These are phyloP conservation scores for Dioctria linearis DNA, from an alignment of 2,888 invertebrate genomes.

Conservation along the genomic window DNA sequence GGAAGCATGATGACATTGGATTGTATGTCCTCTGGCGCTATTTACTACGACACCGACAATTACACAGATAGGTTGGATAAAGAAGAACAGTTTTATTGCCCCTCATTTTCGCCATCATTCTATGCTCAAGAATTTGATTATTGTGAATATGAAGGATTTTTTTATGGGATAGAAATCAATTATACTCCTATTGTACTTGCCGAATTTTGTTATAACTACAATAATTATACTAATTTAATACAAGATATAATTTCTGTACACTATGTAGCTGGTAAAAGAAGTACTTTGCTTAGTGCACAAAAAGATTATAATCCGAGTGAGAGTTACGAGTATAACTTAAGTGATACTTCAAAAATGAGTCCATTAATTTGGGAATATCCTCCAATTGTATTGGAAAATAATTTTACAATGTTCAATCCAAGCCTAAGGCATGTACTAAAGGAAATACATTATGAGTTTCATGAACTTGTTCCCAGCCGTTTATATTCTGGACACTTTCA, in stretches of 20 bases:
- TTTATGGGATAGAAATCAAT: neutral
- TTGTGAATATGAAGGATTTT: slow-evolving; percentile 1
- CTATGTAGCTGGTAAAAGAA: neutral
- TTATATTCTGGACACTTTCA: neutral
- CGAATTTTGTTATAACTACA: slow-evolving; percentile 15
- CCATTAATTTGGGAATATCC: too few species aligned
- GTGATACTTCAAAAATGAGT: neutral
- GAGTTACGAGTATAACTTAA: too few species aligned
- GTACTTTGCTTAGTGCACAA: neutral
- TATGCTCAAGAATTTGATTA: neutral
- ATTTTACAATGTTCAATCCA: neutral
- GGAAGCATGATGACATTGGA: neutral
- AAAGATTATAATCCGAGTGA: slow-evolving; percentile 8
- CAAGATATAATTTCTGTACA: neutral
- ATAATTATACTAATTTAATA: neutral
- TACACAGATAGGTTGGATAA: neutral
- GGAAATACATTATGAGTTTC: neutral
- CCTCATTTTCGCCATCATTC: neutral
- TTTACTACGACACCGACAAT: neutral
- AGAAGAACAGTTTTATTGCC: neutral
- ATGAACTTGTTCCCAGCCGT: neutral
- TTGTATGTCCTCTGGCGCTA: neutral
- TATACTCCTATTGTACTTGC: neutral
- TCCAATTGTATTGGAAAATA: neutral
- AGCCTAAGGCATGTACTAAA: neutral